Conservation (phyloP, 2,797 vertebrate species). For the Myotis findleyi region DNA sequence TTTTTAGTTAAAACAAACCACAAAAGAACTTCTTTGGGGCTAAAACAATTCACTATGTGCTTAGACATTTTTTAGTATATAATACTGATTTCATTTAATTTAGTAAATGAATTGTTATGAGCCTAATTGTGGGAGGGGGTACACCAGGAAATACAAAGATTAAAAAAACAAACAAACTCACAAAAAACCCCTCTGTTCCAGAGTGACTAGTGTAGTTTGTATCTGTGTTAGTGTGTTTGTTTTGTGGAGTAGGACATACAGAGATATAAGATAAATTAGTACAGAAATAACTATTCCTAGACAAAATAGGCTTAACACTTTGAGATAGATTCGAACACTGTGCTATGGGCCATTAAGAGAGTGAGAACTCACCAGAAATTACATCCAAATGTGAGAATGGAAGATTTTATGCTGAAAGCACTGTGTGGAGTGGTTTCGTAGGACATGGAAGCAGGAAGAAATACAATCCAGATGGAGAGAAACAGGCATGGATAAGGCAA, state of each 20-base stretch:
- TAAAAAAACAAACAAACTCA: neutral
- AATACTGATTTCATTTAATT: conserved; percentile 44
- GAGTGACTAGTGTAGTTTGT: neutral
- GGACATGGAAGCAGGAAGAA: neutral
- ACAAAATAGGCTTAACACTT: neutral
- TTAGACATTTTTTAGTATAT: conserved; percentile 23
- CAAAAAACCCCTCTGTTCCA: neutral
- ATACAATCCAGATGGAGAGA: neutral
- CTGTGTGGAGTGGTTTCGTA: neutral
- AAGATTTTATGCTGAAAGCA: neutral
- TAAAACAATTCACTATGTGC: neutral
- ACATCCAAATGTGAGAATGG: neutral
- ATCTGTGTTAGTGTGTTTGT: neutral
- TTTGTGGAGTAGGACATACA: neutral
- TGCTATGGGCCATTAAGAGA: neutral
- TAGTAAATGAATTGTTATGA: neutral
- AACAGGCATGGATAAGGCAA: neutral
- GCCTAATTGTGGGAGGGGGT: neutral
- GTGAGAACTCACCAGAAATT: neutral
- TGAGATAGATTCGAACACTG: neutral
- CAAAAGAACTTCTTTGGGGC: neutral
- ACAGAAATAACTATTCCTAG: conserved; percentile 15
- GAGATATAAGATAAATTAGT: neutral
- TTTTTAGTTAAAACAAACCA: conserved; percentile 3
- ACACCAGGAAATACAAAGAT: neutral